A percentile compares a stretch with the other conserved stretches of the same genome.
These are phyloP conservation scores for Antechinus stuartii DNA, from an alignment of 2,113 vertebrate genomes.

Conservation along the genomic window DNA sequence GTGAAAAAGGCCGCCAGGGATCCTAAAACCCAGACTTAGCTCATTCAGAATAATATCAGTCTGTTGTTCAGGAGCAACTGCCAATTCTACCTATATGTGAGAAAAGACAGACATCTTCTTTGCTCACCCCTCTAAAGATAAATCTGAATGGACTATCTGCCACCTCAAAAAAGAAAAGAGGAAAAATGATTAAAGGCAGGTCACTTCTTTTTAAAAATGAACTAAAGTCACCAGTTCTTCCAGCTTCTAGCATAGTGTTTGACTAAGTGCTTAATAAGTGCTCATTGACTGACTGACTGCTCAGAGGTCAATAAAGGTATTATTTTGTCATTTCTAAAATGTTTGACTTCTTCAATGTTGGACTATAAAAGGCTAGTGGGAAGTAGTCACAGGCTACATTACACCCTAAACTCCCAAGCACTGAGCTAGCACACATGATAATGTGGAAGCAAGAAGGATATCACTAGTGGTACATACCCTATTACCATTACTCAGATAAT, in stretches of 20 bases:
- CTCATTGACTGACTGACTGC: not conserved
- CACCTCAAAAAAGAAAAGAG: not conserved
- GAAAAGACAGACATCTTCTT: not conserved
- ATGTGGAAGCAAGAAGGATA: too few relatives aligned
- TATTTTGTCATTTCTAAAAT: not conserved
- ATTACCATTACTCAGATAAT: too few relatives aligned
- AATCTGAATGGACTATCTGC: not conserved
- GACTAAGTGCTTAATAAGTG: not conserved
- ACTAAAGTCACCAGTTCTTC: not conserved
- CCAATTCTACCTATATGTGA: not conserved
- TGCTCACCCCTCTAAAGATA: not conserved
- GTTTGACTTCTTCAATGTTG: not conserved
- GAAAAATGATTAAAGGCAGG: not conserved
- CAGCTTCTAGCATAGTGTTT: not conserved
- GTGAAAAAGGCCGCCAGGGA: not conserved
- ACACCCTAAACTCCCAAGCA: too few relatives aligned
- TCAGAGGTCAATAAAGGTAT: not conserved
- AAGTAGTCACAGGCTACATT: too few relatives aligned
- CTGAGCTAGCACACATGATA: too few relatives aligned
- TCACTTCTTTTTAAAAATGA: not conserved
- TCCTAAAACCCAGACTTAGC: not conserved
- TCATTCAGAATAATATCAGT: not conserved
- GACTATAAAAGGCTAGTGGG: too few relatives aligned
- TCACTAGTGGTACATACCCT: too few relatives aligned
- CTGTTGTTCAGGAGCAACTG: not conserved